phyloP scores from a whole-genome alignment of 2,797 vertebrate genomes.

The Aeoliscus strigatus region DNA sequence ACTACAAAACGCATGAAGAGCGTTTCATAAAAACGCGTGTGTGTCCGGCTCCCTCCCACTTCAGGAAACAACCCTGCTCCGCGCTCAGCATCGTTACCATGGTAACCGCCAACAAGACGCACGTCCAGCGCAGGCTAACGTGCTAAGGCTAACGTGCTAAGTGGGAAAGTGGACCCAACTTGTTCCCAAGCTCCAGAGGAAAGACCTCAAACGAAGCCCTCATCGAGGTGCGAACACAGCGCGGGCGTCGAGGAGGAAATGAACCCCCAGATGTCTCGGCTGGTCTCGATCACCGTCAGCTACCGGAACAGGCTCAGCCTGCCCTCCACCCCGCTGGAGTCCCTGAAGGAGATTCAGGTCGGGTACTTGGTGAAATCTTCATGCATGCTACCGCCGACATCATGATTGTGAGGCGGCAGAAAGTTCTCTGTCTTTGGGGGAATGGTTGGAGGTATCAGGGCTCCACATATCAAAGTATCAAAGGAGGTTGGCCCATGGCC shows the following conservation, averaged over 20 bases:
- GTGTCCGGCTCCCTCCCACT: too few species aligned
- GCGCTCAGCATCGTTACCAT: conserved; percentile 52
- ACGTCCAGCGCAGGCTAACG: not conserved
- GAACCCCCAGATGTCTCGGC: conserved; percentile 39
- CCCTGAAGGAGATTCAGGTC: conserved; percentile 70
- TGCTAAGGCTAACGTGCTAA: conserved; percentile 6
- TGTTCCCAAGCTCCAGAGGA: rapidly evolving
- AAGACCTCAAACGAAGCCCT: not conserved
- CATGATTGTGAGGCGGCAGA: too few species aligned
- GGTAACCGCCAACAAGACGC: conserved; percentile 72
- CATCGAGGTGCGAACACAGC: too few species aligned
- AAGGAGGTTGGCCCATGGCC: too few species aligned
- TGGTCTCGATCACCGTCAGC: conserved; percentile 57
- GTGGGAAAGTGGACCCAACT: not conserved
- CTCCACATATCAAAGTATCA: too few species aligned
- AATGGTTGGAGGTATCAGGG: too few species aligned
- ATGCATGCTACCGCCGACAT: too few species aligned
- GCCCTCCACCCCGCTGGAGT: conserved; percentile 42
- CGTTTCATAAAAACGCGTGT: too few species aligned
- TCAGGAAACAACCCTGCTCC: conserved; percentile 3
- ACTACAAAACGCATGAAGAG: too few species aligned
- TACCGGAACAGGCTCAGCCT: conserved; percentile 48
- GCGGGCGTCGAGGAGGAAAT: not conserved
- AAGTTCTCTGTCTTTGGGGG: too few species aligned
- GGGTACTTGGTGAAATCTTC: too few species aligned